Base-by-base conservation (phyloP, 1,140 invertebrate genomes). In the Lepidurus packardi region DNA sequence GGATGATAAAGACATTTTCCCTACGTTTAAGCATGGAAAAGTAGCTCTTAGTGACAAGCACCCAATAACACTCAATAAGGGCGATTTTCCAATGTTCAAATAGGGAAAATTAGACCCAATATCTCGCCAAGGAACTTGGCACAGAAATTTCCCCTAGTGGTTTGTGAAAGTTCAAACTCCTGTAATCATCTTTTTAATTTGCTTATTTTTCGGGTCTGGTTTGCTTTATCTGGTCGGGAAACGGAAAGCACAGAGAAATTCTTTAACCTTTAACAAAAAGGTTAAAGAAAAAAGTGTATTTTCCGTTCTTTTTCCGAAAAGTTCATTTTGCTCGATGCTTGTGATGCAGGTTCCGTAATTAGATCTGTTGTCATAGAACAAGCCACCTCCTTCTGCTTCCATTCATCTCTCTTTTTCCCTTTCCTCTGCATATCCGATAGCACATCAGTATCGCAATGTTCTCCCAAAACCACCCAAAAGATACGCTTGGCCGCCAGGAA, bases 311-410 rank as follows among this genome's bases (percentile, higher is more conserved):
- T 34, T 34, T 3, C 3, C 3, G 34, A 34, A 34, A 34, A 34
- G 3, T 34, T 34, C 34, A 4, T 34, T 34, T 34, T 34, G 34
- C 34, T 34, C 34, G 34, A 34, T 34, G 53, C 53, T 65, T 13
- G 53, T 65, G 53, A 65, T 65, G 53, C 53, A 65, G 53, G 21
- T 65, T 65, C 53, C 53, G 53, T 13, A 65, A 65, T 65, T 65
- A 65, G 53, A 65, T 21, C n/a, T 4, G 16, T 13, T 65, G 53
- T 65, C 53, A 65, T 21, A 21, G 53, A 65, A 65, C 53, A 21
- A 65, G 21, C 53, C n/a, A 65, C 53, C 53, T 21, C 13, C 53
- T 65, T 21, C 53, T 21, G 16, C 10, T 65, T 65, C 7, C n/a
- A 13, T n/a, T 21, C 53, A n/a, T 65, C 53, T 65, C 53, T 65